Evolutionary conservation across 2,113 vertebrate species (phyloP).

Genomic region (Petrocephalus zakoni): DNA sequence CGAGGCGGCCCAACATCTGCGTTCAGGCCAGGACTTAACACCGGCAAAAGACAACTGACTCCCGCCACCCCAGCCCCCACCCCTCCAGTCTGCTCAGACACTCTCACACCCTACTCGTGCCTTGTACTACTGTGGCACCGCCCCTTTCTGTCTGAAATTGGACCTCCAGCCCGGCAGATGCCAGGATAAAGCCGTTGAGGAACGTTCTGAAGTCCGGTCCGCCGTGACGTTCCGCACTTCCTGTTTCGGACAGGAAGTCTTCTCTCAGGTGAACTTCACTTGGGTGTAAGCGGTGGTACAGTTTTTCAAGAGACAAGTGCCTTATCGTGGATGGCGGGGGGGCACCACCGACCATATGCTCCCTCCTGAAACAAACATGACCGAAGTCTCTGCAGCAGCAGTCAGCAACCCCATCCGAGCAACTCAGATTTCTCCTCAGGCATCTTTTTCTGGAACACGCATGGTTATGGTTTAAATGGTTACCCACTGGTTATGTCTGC

Average conservation of each 20-base stretch:
- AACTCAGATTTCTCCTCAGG: background rate
- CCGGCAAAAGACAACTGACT: background rate
- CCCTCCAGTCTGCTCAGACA: background rate
- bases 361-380: background rate
- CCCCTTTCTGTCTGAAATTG: background rate
- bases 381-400: background rate
- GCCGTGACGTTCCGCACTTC: background rate
- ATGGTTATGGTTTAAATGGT: background rate
- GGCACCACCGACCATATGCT: background rate
- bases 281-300: background rate
- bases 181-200: too few relatives aligned
- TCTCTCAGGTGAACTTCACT: background rate
- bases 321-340: background rate
- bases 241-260: background rate
- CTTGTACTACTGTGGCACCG: background rate
- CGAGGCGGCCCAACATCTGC: slow-evolving; percentile 67
- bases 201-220: background rate
- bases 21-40: slow-evolving; percentile 63
- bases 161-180: background rate
- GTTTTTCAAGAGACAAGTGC: background rate
- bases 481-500: background rate
- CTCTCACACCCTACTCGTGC: background rate
- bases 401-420: background rate
- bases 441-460: background rate
- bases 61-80: background rate